Evolutionary conservation across 2,113 vertebrate species (phyloP).

Genomic region (Odocoileus hemionus): DNA sequence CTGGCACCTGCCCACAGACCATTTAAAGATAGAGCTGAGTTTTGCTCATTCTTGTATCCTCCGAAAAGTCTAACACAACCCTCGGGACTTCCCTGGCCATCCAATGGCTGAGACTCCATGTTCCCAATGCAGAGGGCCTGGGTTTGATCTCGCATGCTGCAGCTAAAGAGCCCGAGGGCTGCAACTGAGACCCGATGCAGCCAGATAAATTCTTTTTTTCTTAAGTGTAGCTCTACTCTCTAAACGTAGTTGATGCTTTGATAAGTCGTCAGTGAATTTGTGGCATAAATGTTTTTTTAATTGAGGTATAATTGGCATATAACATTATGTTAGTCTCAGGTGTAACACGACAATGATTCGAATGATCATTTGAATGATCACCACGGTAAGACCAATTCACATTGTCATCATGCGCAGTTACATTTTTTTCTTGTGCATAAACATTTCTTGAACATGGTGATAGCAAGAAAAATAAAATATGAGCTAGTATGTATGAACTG

Average conservation of each 20-base stretch:
- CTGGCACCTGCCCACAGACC: background rate
- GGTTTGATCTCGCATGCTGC: rapidly evolving
- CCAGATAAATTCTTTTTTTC: background rate
- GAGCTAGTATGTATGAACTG: background rate
- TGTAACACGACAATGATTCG: background rate
- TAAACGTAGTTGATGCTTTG: background rate
- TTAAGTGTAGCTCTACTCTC: background rate
- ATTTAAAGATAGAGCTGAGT: background rate
- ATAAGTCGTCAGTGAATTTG: background rate
- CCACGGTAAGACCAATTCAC: background rate
- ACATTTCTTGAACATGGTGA: background rate
- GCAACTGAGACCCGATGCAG: rapidly evolving
- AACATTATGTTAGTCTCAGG: background rate
- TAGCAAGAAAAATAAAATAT: background rate
- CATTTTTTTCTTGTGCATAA: background rate
- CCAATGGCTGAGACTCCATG: background rate
- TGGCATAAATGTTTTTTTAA: background rate
- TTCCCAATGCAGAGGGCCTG: background rate
- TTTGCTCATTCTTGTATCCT: background rate
- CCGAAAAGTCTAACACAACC: background rate
- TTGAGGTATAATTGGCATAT: background rate
- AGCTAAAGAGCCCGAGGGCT: background rate
- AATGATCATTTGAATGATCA: background rate
- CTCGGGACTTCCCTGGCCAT: background rate
- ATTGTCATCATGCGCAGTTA: background rate